Evolutionary conservation across 2,113 vertebrate species (phyloP).

Genomic region (Chionomys nivalis): DNA sequence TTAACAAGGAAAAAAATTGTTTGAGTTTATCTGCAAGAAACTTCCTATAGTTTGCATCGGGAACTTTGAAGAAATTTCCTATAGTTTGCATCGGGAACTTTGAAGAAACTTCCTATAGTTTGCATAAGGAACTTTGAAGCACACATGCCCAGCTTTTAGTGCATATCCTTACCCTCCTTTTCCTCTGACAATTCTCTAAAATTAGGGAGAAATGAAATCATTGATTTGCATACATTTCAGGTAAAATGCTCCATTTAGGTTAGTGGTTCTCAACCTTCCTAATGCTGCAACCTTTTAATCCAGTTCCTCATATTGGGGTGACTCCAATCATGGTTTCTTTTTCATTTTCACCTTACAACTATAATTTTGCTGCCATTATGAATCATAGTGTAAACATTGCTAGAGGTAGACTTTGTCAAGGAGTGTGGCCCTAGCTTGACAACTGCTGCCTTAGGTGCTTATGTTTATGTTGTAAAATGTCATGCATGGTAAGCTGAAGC

Average conservation of each 20-base stretch:
- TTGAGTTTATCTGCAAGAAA: not conserved
- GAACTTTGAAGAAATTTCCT: slow-evolving; percentile 23
- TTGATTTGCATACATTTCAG: not conserved
- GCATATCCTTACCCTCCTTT: not conserved
- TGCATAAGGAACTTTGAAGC: not conserved
- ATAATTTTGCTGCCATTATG: not conserved
- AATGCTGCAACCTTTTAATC: not conserved
- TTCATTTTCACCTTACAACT: not conserved
- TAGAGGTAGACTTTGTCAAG: not conserved
- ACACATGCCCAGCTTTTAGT: not conserved
- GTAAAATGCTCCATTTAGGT: not conserved
- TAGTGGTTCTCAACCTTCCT: not conserved
- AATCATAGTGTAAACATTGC: not conserved
- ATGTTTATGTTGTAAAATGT: not conserved
- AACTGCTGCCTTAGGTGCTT: not conserved
- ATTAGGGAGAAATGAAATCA: not conserved
- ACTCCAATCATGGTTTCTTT: not conserved
- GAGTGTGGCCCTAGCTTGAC: not conserved
- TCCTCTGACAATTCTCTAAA: not conserved
- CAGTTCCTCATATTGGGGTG: not conserved
- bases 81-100: not conserved
- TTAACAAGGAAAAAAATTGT: not conserved
- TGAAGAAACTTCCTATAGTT: slow-evolving; percentile 14
- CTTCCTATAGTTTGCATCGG: not conserved
- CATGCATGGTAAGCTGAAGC: not conserved